Evolutionary conservation across 1,140 invertebrate species (phyloP), one percentile per base, ranked within the genome.

Genomic region (Hyles euphorbiae): DNA sequence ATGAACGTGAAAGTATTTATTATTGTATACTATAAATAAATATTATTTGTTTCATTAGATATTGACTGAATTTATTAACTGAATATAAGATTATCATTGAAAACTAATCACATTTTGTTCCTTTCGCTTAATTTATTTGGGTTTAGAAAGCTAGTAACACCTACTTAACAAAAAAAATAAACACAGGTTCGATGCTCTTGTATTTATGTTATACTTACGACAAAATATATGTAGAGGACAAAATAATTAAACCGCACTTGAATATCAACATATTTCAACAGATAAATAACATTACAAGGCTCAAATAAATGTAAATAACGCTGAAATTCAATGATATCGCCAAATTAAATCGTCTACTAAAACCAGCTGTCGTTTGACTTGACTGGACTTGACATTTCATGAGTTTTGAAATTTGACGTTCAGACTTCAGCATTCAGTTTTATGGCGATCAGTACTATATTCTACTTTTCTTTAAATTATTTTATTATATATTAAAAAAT

Each of bases 211-310:
- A 55, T 74, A 86, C 85, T 86, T 74, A 88, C 85, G 85, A 82
- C 43, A 80, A 63, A 65, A 86, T 78, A 63, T 79, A 86, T 6
- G 83, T 83, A 52, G 79, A 78, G 56, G 76, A 70, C 61, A 88
- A 75, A 60, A 81, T 61, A 54, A 86, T 71, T 59, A 82, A 58
- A 22, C 74, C 83, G 75, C 80, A 82, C 70, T 82, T 84, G 68
- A 86, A 88, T 71, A 84, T 73, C 70, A 83, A 77, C 85, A 88
- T 88, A 79, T 75, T 84, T 75, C 49, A 53, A n/a, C 46, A 53
- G 56, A 34, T 5, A 40, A 40, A 40, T 40, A 40, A 8, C 36
- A 40, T 40, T 40, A 40, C 36, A 40, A 40, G 4, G 36, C 36
- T 5, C 36, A 40, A 40, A 40, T 40, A 40, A 40, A 5, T 40